Evolutionary conservation across 2,113 vertebrate genomes (phyloP), one percentile per base, ranked within the genome.

Genomic region (Balaeniceps rex): DNA sequence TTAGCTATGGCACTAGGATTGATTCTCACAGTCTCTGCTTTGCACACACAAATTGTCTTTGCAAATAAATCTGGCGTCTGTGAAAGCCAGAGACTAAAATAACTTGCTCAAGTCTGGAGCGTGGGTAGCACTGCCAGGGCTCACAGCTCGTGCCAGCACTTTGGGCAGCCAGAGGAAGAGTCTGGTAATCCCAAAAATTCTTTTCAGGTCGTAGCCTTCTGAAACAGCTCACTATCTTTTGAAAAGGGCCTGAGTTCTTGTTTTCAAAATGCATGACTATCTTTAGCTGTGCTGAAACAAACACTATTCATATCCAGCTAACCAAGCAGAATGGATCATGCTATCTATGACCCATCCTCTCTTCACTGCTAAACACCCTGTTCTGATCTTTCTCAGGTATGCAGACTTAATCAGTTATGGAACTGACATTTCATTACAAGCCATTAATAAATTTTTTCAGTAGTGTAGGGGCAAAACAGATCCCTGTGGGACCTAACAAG

Each of bases 101-200:
- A 93, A 74, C 64, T 90, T 58, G 70, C 78, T 95, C 25, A 58
- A 94, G 93, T 90, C 93, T 93, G 92, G 82, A 92, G 82, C 1
- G 42, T 96, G 93, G 94, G 94, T 81, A 93, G 93, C 31, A 17
- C 33, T 93, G 78, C 84, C 0, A 0, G 91, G 49, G 63, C 89
- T 93, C 6, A 2, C 89, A 91, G 93, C 93, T 82, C 8, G 0
- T 69, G 70, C 87, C 96, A 95, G 84, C 42, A 25, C 74, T 93
- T 65, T 9, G 66, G 82, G 91, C 89, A 96, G 94, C 66, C 90
- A 90, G 36, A 94, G 75, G 61, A 94, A 93, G 80, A 91, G 90
- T 76, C 93, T 97, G 66, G 87, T 65, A 96, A 96, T 86, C 93
- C 92, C 76, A 86, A 81, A 90, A 94, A 94, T 94, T 44, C 88